These are phyloP conservation scores for Calidris pugnax DNA, from an alignment of 2,113 vertebrate genomes.

Conservation along the genomic window DNA sequence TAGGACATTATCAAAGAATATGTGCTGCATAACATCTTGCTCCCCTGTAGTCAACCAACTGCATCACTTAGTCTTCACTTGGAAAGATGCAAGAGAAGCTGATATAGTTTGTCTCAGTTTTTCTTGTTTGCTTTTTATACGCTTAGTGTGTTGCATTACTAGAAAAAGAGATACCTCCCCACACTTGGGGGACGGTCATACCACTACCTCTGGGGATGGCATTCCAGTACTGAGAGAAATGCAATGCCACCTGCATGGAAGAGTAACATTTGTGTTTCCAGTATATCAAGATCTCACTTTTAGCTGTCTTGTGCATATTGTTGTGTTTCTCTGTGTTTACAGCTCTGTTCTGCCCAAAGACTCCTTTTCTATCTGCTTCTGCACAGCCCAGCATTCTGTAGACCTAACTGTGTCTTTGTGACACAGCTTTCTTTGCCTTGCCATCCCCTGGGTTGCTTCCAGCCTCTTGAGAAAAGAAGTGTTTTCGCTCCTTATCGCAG, in stretches of 20 bases:
- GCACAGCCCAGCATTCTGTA: background rate
- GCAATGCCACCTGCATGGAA: background rate
- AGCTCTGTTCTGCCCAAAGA: background rate
- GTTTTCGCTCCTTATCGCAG: background rate
- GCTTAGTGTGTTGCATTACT: background rate
- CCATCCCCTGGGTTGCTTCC: background rate
- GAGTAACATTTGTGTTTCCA: accelerated
- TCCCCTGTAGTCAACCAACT: background rate
- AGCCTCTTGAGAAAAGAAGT: background rate
- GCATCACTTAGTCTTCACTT: background rate
- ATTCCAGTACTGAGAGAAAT: background rate
- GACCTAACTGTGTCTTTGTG: background rate
- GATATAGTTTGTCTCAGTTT: background rate
- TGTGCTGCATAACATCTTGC: slow-evolving; percentile 5
- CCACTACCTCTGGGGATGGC: background rate
- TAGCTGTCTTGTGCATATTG: background rate
- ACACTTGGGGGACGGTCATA: background rate
- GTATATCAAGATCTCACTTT: background rate
- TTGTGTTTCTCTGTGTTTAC: background rate
- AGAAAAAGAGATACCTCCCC: background rate
- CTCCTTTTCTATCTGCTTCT: background rate
- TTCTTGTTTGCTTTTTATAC: background rate
- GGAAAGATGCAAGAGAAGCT: accelerated
- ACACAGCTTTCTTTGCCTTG: background rate
- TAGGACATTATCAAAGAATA: slow-evolving; percentile 59